Base-by-base conservation (phyloP, 2,113 vertebrate genomes). In the Anser cygnoides region DNA sequence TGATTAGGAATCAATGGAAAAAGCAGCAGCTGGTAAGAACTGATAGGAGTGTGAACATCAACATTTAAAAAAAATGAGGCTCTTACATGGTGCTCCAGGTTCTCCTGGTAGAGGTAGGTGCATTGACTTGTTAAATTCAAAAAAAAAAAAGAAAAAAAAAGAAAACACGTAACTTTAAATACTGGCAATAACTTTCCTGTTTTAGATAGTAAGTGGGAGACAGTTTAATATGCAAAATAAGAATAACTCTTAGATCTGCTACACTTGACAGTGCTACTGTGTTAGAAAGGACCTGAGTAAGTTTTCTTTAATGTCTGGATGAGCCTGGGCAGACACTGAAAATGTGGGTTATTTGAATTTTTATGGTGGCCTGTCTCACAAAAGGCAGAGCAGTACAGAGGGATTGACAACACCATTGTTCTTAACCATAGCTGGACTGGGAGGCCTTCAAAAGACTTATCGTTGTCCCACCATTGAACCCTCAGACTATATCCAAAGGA, bases 201-300 rank as follows among this genome's bases (percentile, higher is more conserved):
- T 41, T 35, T 54, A 37, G 49, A 50, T 16, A 23, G 3, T 39
- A 37, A 0, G 0, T 35, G 67, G 33, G 54, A 62, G 54, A 11
- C 18, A 35, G 6, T 39, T 20, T 4, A 21, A 21, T 22, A 62
- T 13, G 10, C 35, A 52, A 23, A 33, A 14, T 26, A 31, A 55
- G 26, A 68, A 3, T 37, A 46, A 39, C 15, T 26, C 35, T 26
- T 43, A 28, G 13, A 4, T 78, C 75, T 59, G 26, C n/a, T 55
- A 29, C 10, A 16, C 58, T 76, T 76, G 15, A 39, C 7, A 1
- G 29, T 33, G 33, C 14, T 41, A 6, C 10, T 2, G 0, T 33
- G 49, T 73, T 63, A 31, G 44, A 55, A 82, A 20, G 54, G 54
- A 61, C 43, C 21, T 0, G 3, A 57, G 22, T 16, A 33, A 72